These are phyloP conservation scores for Chymomyza procnemis DNA, from an alignment of 2,888 invertebrate genomes.

Conservation along the genomic window DNA sequence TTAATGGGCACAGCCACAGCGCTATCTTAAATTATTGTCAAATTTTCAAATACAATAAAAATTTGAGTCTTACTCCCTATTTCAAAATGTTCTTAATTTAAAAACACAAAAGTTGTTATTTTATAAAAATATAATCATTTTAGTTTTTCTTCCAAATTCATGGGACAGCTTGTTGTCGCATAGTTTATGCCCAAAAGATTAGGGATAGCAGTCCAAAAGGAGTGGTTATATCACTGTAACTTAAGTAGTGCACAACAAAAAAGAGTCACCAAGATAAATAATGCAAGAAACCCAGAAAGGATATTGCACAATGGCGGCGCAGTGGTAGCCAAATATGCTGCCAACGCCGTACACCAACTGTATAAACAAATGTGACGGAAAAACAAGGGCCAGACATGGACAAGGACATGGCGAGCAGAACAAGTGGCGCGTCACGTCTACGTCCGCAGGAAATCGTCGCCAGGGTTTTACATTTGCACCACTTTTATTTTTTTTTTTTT, in stretches of 20 bases:
- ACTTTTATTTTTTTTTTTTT: too few species aligned
- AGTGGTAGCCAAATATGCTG: conserved; percentile 10
- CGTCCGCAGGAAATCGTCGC: conserved; percentile 41
- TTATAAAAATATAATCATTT: neutral
- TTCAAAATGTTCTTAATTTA: too few species aligned
- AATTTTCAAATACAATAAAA: too few species aligned
- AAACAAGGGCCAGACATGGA: conserved; percentile 32
- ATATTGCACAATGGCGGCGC: conserved; percentile 44
- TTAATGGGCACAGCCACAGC: too few species aligned
- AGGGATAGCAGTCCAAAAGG: neutral
- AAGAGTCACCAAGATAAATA: neutral
- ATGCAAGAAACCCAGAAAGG: conserved; percentile 14
- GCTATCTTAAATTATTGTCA: too few species aligned
- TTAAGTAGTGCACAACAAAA: conserved; percentile 1
- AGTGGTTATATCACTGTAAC: neutral
- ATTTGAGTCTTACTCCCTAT: too few species aligned
- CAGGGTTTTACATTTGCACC: conserved; percentile 13
- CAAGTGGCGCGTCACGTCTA: conserved; percentile 46
- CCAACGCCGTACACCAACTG: conserved; percentile 39
- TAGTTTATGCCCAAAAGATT: neutral
- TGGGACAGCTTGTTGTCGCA: neutral
- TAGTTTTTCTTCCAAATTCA: neutral
- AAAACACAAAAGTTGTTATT: neutral
- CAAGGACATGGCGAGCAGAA: conserved; percentile 21
- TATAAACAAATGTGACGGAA: conserved; percentile 46